Percentiles rank a stretch among this genome's conserved stretches.
Evolutionary conservation across 53 echinoderm and acorn worm species (phyloP).

Genomic region (Stichopus horrens): DNA sequence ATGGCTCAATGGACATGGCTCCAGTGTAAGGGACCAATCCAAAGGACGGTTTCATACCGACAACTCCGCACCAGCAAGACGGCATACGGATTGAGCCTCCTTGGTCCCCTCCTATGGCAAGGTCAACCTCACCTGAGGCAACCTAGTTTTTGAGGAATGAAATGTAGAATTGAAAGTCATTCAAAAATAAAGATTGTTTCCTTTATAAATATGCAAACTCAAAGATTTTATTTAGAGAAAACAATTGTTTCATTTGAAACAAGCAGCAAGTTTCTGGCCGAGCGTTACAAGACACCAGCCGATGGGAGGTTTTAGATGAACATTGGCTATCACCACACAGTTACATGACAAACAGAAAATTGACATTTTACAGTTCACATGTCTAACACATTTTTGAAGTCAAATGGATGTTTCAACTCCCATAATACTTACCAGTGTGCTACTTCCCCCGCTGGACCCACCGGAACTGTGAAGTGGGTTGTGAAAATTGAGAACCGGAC

Average conservation of each 20-base stretch:
- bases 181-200: too few relatives aligned
- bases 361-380: too few relatives aligned
- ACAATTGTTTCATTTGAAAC: too few relatives aligned
- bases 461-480: conserved; percentile 64
- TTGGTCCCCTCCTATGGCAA: conserved; percentile 83
- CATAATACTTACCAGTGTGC: conserved; percentile 61
- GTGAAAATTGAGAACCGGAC: conserved; percentile 63
- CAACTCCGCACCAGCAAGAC: conserved; percentile 69
- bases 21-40: conserved; percentile 83
- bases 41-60: conserved; percentile 70
- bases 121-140: conserved; percentile 68
- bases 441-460: conserved; percentile 73
- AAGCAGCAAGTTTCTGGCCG: too few relatives aligned
- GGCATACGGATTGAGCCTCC: conserved; percentile 74
- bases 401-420: too few relatives aligned
- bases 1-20: conserved; percentile 58
- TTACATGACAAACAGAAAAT: too few relatives aligned
- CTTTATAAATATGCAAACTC: too few relatives aligned
- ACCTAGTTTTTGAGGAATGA: conserved; percentile 43
- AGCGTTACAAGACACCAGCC: too few relatives aligned
- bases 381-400: too few relatives aligned
- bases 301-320: too few relatives aligned
- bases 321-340: too few relatives aligned
- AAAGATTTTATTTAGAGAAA: too few relatives aligned
- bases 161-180: not conserved